A percentile compares a stretch with the other conserved stretches of the same genome.
Conservation (phyloP, 1,140 invertebrate genomes). For the Zaprionus africanus region DNA sequence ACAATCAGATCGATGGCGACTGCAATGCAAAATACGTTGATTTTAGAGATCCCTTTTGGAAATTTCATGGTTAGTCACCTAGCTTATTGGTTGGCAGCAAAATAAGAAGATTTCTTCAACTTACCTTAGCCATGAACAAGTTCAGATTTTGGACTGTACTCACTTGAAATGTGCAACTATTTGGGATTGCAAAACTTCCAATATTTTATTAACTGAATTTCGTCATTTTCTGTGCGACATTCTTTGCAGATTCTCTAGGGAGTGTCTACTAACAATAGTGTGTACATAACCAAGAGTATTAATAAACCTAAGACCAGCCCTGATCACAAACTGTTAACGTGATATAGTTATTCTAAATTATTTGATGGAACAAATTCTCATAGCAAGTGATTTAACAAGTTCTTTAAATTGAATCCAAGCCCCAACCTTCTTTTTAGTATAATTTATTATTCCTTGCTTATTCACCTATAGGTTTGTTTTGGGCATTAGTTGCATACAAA, state of each 20-base stretch:
- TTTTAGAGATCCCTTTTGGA: background rate
- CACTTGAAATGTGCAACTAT: background rate
- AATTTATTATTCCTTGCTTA: background rate
- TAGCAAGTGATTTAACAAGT: too few species aligned
- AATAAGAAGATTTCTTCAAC: background rate
- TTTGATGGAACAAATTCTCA: background rate
- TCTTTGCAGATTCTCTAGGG: background rate
- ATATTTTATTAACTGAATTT: background rate
- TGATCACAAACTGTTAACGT: background rate
- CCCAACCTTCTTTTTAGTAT: background rate
- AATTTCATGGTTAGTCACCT: background rate
- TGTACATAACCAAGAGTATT: background rate
- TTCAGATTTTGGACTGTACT: background rate
- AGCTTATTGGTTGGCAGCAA: background rate
- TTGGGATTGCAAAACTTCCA: background rate
- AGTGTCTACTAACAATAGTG: background rate
- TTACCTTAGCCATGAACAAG: background rate
- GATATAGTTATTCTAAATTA: background rate
- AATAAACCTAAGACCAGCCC: background rate
- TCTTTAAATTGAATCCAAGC: background rate
- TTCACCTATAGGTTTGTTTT: background rate
- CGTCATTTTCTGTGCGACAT: background rate
- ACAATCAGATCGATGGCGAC: constrained; percentile 98
- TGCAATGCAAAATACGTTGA: constrained; percentile 85
- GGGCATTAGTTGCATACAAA: background rate